Evolutionary conservation across 2,888 invertebrate species (phyloP).

Genomic region (Nebria brevicollis): DNA sequence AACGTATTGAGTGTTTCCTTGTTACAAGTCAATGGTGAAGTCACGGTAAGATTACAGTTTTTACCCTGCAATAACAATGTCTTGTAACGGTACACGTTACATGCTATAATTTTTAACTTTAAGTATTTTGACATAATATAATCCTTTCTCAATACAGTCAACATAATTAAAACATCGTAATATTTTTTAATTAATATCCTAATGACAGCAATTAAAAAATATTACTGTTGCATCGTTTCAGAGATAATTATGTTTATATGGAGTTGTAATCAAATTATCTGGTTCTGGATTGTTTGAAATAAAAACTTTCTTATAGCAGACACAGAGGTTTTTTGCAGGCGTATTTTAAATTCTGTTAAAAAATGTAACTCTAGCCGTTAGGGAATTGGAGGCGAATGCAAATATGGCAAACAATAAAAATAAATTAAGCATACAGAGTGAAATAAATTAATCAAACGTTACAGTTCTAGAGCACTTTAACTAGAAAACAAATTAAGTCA

Average conservation of each 20-base stretch:
- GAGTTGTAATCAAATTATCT: neutral
- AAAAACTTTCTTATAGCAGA: no score
- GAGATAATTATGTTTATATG: neutral
- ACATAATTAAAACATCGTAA: neutral
- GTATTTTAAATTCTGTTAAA: no score
- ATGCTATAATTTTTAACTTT: neutral
- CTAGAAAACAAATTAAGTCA: neutral
- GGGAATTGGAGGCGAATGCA: neutral
- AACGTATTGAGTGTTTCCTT: neutral
- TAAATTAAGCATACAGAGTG: neutral
- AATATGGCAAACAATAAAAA: neutral
- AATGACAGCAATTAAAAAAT: neutral
- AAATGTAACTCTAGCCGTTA: no score
- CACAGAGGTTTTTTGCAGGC: no score
- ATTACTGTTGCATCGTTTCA: neutral
- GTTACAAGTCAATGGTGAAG: neutral
- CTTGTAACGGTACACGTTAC: neutral
- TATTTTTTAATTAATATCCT: neutral
- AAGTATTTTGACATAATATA: neutral
- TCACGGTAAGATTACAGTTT: neutral
- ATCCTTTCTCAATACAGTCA: neutral
- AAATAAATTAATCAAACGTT: neutral
- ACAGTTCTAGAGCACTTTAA: neutral
- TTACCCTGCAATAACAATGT: neutral
- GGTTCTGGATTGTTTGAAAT: no score